Base-by-base conservation (phyloP, 2,797 vertebrate species). In the Semaprochilodus insignis region DNA sequence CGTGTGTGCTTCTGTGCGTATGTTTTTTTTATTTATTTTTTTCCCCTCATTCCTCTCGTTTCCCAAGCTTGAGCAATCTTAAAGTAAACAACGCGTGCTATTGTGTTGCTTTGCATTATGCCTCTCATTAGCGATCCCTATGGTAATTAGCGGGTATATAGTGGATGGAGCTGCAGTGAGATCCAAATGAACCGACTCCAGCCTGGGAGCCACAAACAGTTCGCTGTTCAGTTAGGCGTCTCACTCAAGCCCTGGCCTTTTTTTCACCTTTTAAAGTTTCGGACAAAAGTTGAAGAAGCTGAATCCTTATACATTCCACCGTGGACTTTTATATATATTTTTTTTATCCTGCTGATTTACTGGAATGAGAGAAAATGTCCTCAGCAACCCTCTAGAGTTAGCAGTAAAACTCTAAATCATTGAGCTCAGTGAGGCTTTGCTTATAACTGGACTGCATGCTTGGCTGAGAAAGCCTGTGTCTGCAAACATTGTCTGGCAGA, bases 41-140 rank as follows among this genome's bases (percentile, higher is more conserved):
- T 25, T 86, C 52, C 55, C 62, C 70, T 16, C 70, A 54, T 83
- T 60, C 36, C 31, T 74, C 51, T 66, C 31, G 74, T 84, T 87
- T 88, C 83, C 89, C 89, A 89, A 75, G 90, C 91, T 90, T 91
- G 90, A 89, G 86, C 89, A 91, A 91, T 90, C 91, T 92, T 89
- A 86, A 69, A 93, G 92, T 94, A 95, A 95, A 95, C 93, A 95
- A 81, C 62, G 91, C 86, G 87, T 91, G 84, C 83, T 90, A 95
- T 93, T 94, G 94, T 94, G 88, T 93, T 93, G 57, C 90, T 94
- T 94, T 94, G 92, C 92, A 89, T 90, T 88, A 89, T 89, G 81
- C 80, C 76, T 75, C 93, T 95, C 93, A 94, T 95, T 95, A 95
- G 89, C 69, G 62, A 90, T 90, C 88, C 92, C 92, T 87, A 77